A percentile compares a stretch with the other conserved stretches of the same genome.
phyloP scores from a whole-genome alignment of 2,113 vertebrate species.

The Corythornis vintsioides region DNA sequence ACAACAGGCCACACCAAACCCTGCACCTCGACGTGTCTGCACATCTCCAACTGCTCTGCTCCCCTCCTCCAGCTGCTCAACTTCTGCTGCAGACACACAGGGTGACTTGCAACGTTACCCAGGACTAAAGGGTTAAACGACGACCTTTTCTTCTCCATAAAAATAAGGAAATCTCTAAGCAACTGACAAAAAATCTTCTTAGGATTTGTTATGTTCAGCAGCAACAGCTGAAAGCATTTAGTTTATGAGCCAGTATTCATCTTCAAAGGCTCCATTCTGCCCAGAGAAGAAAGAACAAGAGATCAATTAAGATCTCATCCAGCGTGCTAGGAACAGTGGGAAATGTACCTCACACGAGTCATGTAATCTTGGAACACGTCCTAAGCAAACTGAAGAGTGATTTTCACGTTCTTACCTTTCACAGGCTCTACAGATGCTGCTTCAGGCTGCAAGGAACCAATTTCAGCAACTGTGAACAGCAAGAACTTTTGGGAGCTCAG shows the following conservation, averaged over 20 bases:
- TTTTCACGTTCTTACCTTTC: slow-evolving; percentile 63
- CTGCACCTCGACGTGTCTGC: background rate
- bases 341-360: slow-evolving; percentile 57
- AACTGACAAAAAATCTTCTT: slow-evolving; percentile 59
- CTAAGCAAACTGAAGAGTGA: slow-evolving; percentile 34
- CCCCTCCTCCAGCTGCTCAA: background rate
- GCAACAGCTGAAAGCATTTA: slow-evolving; percentile 69
- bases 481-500: background rate
- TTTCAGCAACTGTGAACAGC: background rate
- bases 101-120: background rate
- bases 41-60: background rate
- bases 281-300: slow-evolving; percentile 67
- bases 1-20: background rate
- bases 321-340: slow-evolving; percentile 29
- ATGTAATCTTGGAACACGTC: slow-evolving; percentile 40
- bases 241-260: slow-evolving; percentile 63
- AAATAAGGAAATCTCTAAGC: slow-evolving; percentile 49
- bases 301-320: slow-evolving; percentile 66
- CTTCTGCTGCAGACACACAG: background rate
- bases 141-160: slow-evolving; percentile 10
- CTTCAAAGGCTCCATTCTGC: slow-evolving; percentile 63
- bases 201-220: slow-evolving; percentile 55
- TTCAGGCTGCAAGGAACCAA: background rate
- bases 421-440: background rate
- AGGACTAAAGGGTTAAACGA: slow-evolving; percentile 49